phyloP scores from a whole-genome alignment of 64 coral and sea anemone genomes.

The Astreopora myriophthalma region DNA sequence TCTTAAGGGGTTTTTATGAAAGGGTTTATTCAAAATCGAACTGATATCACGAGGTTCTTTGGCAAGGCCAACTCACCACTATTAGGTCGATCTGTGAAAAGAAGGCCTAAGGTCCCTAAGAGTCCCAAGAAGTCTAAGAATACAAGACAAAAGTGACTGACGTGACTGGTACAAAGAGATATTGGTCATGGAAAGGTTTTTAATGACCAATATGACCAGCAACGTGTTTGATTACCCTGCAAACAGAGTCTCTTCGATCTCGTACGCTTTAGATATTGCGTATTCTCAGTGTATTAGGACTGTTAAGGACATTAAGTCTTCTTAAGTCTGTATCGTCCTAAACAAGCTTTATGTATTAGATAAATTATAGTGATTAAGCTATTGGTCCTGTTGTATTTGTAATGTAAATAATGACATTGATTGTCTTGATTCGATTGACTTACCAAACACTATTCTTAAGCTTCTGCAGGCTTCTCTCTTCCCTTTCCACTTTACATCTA shows the following conservation, averaged over 20 bases:
- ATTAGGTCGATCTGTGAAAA: neutral
- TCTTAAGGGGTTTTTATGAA: neutral
- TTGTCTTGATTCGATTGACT: neutral
- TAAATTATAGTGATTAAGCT: neutral
- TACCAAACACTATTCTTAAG: neutral
- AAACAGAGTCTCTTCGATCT: neutral
- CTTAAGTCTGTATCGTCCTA: neutral
- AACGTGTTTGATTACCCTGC: neutral
- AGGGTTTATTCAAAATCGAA: neutral
- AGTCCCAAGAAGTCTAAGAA: neutral
- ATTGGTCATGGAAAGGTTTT: slow-evolving; percentile 21
- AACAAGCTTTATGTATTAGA: slow-evolving; percentile 19
- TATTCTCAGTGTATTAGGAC: too few species aligned
- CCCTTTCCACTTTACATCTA: neutral
- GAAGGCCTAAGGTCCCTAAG: neutral
- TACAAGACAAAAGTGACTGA: neutral
- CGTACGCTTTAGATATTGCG: neutral
- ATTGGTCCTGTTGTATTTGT: neutral
- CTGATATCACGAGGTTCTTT: slow-evolving; percentile 6
- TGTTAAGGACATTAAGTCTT: neutral
- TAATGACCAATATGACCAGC: neutral
- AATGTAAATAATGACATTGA: neutral
- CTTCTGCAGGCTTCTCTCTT: slow-evolving; percentile 2
- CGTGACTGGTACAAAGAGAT: slow-evolving; percentile 18
- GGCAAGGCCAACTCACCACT: neutral